Base-by-base conservation (phyloP, 2,113 vertebrate species). In the Symphodus melops region DNA sequence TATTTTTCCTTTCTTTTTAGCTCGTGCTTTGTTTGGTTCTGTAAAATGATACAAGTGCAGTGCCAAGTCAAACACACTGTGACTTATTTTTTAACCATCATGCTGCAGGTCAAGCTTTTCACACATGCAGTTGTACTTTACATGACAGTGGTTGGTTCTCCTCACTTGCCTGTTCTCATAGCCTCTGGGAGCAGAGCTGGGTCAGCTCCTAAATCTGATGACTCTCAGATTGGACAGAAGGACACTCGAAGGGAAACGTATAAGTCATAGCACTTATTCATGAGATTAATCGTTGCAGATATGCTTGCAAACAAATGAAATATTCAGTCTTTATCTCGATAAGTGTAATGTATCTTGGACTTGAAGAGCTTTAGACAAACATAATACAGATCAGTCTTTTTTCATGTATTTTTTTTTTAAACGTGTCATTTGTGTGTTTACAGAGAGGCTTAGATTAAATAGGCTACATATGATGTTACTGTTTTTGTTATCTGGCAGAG, bases 31-130 rank as follows among this genome's bases (percentile, higher is more conserved):
- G 83, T 63, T 89, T 73, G 69, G 79, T 70, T 88, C 75, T 86
- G 75, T 88, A 82, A 90, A 89, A 81, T 79, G 77, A 89, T 86
- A 80, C 41, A 21, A 81, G 44, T 13, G 20, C 54, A 16, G 13
- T 19, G 85, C 89, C 93, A 92, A 92, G 73, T 89, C 82, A 88
- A 94, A 93, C 89, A 89, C 68, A 69, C 71, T 84, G 55, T 69
- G 80, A 86, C 85, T 76, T 88, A 81, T 91, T 88, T 78, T 89
- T 90, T 53, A 83, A 92, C 91, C 86, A 82, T 91, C 82, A 21
- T 93, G 83, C 89, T 90, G 83, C 81, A 90, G 82, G 84, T 82
- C 86, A 17, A 68, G 56, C 77, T 77, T 87, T 91, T 91, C 84
- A 85, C 79, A 80, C 66, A 84, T 70, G 33, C 62, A 57, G 53